Evolutionary conservation across 2,888 invertebrate genomes (phyloP), one percentile per base, ranked within the genome.

Genomic region (Anarsia innoxiella): DNA sequence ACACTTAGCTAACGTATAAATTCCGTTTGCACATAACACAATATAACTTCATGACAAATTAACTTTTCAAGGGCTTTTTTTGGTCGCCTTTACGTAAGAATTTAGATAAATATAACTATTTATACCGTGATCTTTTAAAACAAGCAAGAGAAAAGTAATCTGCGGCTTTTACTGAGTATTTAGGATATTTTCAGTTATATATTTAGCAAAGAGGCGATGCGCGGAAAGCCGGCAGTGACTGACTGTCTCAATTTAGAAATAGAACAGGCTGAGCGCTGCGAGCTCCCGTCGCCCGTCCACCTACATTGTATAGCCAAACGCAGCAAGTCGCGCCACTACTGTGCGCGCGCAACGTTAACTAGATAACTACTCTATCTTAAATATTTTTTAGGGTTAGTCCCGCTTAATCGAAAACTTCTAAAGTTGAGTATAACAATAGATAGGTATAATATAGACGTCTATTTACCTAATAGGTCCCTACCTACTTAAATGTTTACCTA

Each of bases 201-300:
- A 73, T 70, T 49, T 53, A 77, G 79, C 73, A 58, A 64, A 69
- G 70, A 77, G 78, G 68, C 72, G 73, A 68, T 77, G 73, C 82
- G 63, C 82, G 78, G 74, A 76, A 77, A 74, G n/a, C 73, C 75
- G 64, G 72, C 71, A 60, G 67, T 75, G 74, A 76, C 69, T 72
- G 82, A 83, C 83, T 82, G 82, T 80, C 83, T 83, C 72, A 57
- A 83, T 73, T 77, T 83, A 84, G 84, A 83, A 83, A 82, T 82
- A 83, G 84, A 78, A 71, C 79, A 72, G 78, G 79, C 83, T 78
- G 76, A 65, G 63, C 60, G 61, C 54, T 46, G 50, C 32, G 31
- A 23, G 40, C 29, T 23, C 48, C 44, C 40, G 44, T 47, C 50
- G 49, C 45, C 56, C 28, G 23, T 19, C 27, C 31, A 36, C 19